These are phyloP conservation scores for Dendropsophus ebraccatus DNA, from an alignment of 2,113 vertebrate species.

Conservation along the genomic window DNA sequence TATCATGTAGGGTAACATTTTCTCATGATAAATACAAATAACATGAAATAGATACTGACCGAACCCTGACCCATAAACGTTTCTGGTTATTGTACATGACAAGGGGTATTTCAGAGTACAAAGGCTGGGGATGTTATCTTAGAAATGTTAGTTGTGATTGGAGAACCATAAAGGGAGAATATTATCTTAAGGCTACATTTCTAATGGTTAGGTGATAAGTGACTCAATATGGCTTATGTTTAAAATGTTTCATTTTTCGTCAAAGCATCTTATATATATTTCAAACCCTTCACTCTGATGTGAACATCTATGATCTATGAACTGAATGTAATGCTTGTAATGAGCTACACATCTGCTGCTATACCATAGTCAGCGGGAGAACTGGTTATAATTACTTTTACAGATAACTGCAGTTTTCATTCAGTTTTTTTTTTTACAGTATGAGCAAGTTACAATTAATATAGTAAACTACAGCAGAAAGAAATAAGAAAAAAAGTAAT, in stretches of 20 bases:
- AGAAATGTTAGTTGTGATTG: constrained; percentile 36
- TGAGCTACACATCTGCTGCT: constrained; percentile 16
- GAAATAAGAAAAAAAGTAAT: not conserved
- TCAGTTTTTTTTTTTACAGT: not conserved
- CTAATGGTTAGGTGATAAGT: constrained; percentile 29
- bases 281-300: constrained; percentile 23
- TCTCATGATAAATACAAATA: constrained; percentile 30
- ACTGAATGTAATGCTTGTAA: constrained; percentile 8
- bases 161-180: constrained; percentile 33
- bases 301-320: constrained; percentile 37
- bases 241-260: not conserved
- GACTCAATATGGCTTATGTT: constrained; percentile 16
- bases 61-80: constrained; percentile 28
- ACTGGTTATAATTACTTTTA: not conserved
- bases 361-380: not conserved
- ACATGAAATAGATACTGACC: constrained; percentile 18
- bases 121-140: constrained; percentile 8
- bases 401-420: not conserved
- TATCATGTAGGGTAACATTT: not conserved
- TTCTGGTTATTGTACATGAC: constrained; percentile 43
- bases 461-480: not conserved
- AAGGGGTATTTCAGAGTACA: constrained; percentile 31
- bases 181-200: constrained; percentile 44
- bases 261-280: not conserved
- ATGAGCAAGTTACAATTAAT: not conserved